Conservation (phyloP, 1,140 invertebrate species). For the Drosophila sproati region DNA sequence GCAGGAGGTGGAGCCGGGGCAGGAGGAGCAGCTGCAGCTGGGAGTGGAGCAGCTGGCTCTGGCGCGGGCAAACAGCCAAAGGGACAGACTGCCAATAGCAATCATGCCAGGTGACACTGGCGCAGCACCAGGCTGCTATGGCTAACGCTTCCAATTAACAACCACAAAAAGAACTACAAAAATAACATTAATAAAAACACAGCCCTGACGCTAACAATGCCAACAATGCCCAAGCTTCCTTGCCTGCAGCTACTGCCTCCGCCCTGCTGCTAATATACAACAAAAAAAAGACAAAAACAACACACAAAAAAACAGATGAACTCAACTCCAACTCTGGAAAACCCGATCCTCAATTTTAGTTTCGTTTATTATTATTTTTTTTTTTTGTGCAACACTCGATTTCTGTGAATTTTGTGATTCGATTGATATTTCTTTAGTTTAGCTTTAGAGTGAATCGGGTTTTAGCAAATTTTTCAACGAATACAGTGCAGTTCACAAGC, state of each 20-base stretch:
- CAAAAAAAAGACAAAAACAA: not conserved
- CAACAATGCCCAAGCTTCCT: conserved; percentile 27
- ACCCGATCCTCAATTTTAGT: conserved; percentile 11
- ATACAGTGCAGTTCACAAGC: not conserved
- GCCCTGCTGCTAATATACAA: conserved; percentile 74
- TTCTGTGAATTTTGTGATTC: conserved; percentile 27
- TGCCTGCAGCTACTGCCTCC: conserved; percentile 13
- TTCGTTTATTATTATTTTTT: not conserved
- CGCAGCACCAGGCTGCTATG: conserved; percentile 46
- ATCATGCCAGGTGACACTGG: conserved; percentile 83
- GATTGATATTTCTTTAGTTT: conserved; percentile 58
- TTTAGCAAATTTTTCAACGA: conserved; percentile 67
- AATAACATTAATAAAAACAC: conserved; percentile 9
- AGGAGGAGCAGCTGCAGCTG: conserved; percentile 1
- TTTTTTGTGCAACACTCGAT: conserved; percentile 34
- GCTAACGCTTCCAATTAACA: conserved; percentile 27
- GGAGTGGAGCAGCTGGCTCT: conserved; percentile 33
- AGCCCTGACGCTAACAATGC: conserved; percentile 28
- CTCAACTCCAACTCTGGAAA: not conserved
- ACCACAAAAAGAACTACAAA: not conserved
- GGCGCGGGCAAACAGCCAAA: conserved; percentile 69
- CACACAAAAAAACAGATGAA: not conserved
- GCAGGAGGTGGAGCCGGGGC: not conserved
- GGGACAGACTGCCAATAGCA: conserved; percentile 65
- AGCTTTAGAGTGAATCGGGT: conserved; percentile 52